Evolutionary conservation across 1,140 invertebrate species (phyloP), one percentile per base, ranked within the genome.

Genomic region (Anadara kagoshimensis): DNA sequence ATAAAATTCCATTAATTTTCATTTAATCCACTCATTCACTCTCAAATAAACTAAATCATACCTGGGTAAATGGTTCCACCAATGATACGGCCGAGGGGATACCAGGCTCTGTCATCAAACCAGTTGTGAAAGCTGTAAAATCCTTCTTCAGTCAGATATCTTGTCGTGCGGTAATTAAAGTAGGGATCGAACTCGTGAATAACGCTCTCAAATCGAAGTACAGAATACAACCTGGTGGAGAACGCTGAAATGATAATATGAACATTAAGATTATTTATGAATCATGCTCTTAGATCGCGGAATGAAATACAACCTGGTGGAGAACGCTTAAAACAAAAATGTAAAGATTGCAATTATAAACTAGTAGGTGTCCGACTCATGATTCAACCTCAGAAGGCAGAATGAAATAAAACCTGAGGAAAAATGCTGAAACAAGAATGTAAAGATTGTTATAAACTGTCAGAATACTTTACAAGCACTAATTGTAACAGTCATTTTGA

Each of bases 181-280:
- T 99, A 99, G 1, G 97, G 97, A 94, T 99, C 97, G 90, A 99
- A 99, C 90, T 99, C 97, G 90, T 99, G 97, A 83, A 99, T 99
- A 7, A 99, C 97, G 89, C 96, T 97, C 89, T 99, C 97, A 90
- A 97, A 99, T 57, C 97, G 92, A 64, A 99, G 89, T n/a, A 99
- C 97, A 24, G 97, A 98, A 89, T 98, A 99, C 20, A 99, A 89
- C 69, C 97, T 92, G 20, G 95, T 97, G 43, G 95, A 96, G 92
- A 99, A 99, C 51, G 97, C 97, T 98, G 89, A 73, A 93, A 93
- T 88, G 87, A 81, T 45, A 69, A 12, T 14, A 3, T 49, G 4
- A 49, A 18, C 2, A 49, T n/a, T 18, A 11, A 4, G 10, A 49
- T 3, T 11, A 8, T 24, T 26, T 12, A n/a, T 12, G 1, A 29